Conservation (phyloP, 30 jellyfish, hydroid and myxozoan genomes). For the Nemopilema nomurai region DNA sequence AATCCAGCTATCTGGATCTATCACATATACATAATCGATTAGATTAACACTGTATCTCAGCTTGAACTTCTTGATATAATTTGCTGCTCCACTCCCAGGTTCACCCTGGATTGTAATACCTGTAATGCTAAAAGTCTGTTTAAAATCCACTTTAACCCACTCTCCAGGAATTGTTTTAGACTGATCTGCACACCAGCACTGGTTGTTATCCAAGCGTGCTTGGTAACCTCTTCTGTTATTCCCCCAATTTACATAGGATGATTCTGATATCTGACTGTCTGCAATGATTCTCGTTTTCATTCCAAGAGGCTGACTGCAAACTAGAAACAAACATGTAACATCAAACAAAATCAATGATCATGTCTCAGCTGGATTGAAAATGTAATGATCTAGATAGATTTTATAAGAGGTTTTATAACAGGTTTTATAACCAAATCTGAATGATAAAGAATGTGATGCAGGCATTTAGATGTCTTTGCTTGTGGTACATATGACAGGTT, state of each 20-base stretch:
- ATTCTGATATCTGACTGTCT: conserved; percentile 39
- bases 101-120: conserved; percentile 76
- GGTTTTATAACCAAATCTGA: too few species aligned
- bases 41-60: conserved; percentile 57
- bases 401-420: neutral
- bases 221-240: conserved; percentile 20
- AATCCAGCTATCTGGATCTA: too few species aligned
- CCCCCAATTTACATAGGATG: neutral
- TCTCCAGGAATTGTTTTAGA: conserved; percentile 7
- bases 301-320: conserved; percentile 65
- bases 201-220: conserved; percentile 46
- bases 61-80: conserved; percentile 41
- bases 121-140: conserved; percentile 40
- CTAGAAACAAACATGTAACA: conserved; percentile 1
- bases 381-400: neutral
- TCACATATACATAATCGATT: conserved; percentile 1
- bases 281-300: conserved; percentile 54
- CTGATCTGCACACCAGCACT: conserved; percentile 56
- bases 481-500: too few species aligned
- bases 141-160: conserved; percentile 61
- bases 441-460: too few species aligned
- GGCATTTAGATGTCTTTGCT: too few species aligned
- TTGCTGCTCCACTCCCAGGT: conserved; percentile 14
- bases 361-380: neutral
- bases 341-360: neutral